These are phyloP conservation scores for Pseudorhombus dupliciocellatus DNA, from an alignment of 2,113 vertebrate genomes.

Conservation along the genomic window DNA sequence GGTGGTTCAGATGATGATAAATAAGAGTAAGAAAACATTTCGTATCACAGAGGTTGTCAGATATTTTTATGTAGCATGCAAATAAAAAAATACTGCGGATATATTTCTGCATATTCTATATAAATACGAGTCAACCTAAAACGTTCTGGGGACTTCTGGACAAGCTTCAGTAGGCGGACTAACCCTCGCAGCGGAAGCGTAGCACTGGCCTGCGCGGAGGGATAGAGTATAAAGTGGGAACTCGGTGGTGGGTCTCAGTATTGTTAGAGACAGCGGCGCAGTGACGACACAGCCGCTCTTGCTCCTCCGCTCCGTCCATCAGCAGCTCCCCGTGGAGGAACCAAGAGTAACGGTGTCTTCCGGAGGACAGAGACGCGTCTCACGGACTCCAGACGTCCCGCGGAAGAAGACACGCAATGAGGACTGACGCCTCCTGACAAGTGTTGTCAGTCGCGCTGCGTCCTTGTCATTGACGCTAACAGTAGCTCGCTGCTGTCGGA, in stretches of 20 bases:
- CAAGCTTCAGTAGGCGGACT: conserved; percentile 29
- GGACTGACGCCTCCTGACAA: conserved; percentile 27
- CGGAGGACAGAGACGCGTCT: conserved; percentile 1
- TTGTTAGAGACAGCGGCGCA: conserved; percentile 18
- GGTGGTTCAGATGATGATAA: background rate
- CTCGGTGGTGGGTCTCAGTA: background rate
- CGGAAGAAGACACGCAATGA: conserved; percentile 4
- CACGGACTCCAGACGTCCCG: conserved; percentile 1
- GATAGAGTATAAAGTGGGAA: background rate
- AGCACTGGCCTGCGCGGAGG: conserved; percentile 12
- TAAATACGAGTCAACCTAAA: background rate
- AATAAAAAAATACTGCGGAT: background rate
- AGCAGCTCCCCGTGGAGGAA: background rate
- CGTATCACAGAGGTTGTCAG: too few relatives aligned
- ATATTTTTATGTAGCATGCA: too few relatives aligned
- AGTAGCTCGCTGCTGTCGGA: conserved; percentile 14
- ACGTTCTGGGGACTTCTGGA: too few relatives aligned
- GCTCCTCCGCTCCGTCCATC: background rate
- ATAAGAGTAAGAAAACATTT: background rate
- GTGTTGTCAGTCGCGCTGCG: conserved; percentile 28
- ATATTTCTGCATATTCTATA: background rate
- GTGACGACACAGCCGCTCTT: background rate
- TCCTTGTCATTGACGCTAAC: conserved; percentile 19
- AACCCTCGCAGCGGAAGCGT: conserved; percentile 56
- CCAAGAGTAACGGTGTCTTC: background rate